Base-by-base conservation (phyloP, 2,113 vertebrate genomes). In the Ploceus nigricollis region DNA sequence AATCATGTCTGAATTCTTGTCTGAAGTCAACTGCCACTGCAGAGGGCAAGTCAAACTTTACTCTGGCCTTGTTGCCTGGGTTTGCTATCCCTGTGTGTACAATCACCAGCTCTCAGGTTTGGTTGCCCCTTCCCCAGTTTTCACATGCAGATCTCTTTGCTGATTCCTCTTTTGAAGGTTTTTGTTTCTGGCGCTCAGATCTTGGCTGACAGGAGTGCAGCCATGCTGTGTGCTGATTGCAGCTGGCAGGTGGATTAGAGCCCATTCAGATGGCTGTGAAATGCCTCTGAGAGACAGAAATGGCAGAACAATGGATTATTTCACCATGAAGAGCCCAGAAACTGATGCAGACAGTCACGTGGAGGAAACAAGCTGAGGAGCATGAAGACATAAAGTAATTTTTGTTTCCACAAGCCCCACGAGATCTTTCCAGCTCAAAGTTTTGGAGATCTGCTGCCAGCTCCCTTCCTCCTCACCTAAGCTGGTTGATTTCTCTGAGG, bases 201-300 rank as follows among this genome's bases (percentile, higher is more conserved):
- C 95, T 94, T 80, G 73, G 81, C 91, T 82, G 82, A 66, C 87
- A 83, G 90, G 63, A 90, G 42, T 57, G 82, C 53, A 72, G 45
- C 92, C 28, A 7, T 81, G 94, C 89, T 96, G 89, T 56, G 92
- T 45, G 64, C 93, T 91, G 95, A 96, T 91, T 97, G 93, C 91
- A 93, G 93, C 85, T 96, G 96, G 95, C 91, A 90, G 95, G 87
- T 91, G 87, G 94, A 96, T 96, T 94, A 92, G 89, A 95, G 93
- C 87, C 48, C 77, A 64, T 84, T 94, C 65, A 96, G 77, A 95
- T 81, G 84, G 75, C 85, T 90, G 70, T 92, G 92, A 96, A 97
- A 95, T 94, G 87, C 80, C 42, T 80, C 92, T 89, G 68, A 0
- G 5, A 92, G 73, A 85, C 54, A 80, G 90, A 93, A 81, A 58